Percentiles rank a stretch among this genome's conserved stretches.
Evolutionary conservation across 2,888 invertebrate genomes (phyloP).

Genomic region (Drosophila mimica): DNA sequence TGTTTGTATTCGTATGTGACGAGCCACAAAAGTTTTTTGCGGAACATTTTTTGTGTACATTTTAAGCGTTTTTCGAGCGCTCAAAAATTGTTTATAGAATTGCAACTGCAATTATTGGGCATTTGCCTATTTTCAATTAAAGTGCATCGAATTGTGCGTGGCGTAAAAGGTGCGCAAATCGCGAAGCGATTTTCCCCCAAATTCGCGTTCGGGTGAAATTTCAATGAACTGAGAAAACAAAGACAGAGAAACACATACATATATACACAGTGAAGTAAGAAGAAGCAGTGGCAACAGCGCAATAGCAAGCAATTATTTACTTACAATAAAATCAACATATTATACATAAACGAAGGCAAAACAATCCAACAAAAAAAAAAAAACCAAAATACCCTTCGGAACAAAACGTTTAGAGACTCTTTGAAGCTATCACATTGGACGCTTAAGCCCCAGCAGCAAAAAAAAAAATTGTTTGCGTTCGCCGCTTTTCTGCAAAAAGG

Average conservation of each 20-base stretch:
- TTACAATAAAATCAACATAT: conserved; percentile 65
- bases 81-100: conserved; percentile 65
- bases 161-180: conserved; percentile 68
- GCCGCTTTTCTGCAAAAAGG: conserved; percentile 49
- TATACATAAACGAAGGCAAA: conserved; percentile 61
- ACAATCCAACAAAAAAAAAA: conserved; percentile 32
- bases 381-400: not conserved
- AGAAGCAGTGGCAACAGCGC: conserved; percentile 77
- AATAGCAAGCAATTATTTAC: conserved; percentile 79
- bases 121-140: conserved; percentile 45
- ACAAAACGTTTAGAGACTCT: conserved; percentile 16
- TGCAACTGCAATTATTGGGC: conserved; percentile 57
- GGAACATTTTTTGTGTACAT: conserved; percentile 81
- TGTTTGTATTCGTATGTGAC: conserved; percentile 82
- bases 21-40: conserved; percentile 81
- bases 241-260: conserved; percentile 71
- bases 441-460: conserved; percentile 8
- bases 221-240: conserved; percentile 83
- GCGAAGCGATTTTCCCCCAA: conserved; percentile 70
- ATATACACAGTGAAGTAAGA: conserved; percentile 59
- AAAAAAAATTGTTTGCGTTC: conserved; percentile 29
- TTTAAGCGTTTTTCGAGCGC: conserved; percentile 73
- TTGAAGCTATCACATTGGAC: conserved; percentile 18
- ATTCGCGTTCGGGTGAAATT: conserved; percentile 82
- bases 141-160: conserved; percentile 49